These are phyloP conservation scores for Percopsis omiscomaycus DNA, from an alignment of 2,797 vertebrate genomes.

Conservation along the genomic window DNA sequence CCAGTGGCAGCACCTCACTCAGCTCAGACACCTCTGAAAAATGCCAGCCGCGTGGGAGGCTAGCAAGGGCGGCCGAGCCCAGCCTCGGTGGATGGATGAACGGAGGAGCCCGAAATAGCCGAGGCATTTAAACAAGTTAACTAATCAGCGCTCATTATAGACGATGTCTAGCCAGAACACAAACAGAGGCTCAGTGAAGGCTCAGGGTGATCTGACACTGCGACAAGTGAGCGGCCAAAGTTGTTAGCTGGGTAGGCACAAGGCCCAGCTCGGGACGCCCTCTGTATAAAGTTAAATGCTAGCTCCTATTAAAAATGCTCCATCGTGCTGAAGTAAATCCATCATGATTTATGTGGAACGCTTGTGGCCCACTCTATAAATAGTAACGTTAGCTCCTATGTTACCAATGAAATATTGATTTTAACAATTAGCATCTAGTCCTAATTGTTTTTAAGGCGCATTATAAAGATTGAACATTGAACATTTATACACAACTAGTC, in stretches of 20 bases:
- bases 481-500: too few species aligned
- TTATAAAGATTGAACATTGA: neutral
- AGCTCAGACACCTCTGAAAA: conserved; percentile 63
- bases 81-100: conserved; percentile 41
- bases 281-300: conserved; percentile 28
- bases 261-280: conserved; percentile 25
- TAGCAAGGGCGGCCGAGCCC: conserved; percentile 25
- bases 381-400: conserved; percentile 9
- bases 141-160: conserved; percentile 80
- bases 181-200: conserved; percentile 72
- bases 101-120: conserved; percentile 67
- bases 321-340: neutral
- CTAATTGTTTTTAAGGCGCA: too few species aligned
- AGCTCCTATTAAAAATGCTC: conserved; percentile 34
- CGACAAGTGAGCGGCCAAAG: conserved; percentile 58
- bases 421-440: neutral
- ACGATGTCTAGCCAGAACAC: conserved; percentile 79
- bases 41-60: conserved; percentile 55
- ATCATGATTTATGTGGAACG: conserved; percentile 21
- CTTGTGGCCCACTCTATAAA: conserved; percentile 1
- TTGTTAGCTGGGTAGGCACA: conserved; percentile 26
- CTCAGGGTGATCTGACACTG: conserved; percentile 62
- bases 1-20: conserved; percentile 43
- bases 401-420: neutral
- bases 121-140: conserved; percentile 74